These are phyloP conservation scores for Oreonectes daqikongensis DNA, from an alignment of 2,797 vertebrate genomes.

Conservation along the genomic window DNA sequence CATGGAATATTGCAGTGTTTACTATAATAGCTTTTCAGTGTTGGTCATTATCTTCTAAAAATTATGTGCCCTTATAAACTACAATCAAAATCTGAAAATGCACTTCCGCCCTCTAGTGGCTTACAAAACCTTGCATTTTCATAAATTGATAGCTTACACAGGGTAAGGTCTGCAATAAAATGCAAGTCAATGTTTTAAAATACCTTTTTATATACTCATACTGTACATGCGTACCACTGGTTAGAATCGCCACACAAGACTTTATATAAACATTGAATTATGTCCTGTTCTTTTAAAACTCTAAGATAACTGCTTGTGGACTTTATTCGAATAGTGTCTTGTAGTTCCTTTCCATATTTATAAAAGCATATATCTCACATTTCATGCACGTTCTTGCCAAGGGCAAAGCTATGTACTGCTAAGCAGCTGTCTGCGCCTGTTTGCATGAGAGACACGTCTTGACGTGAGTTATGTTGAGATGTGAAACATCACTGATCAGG, in stretches of 20 bases:
- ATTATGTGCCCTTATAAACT: too few relatives aligned
- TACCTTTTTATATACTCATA: not conserved
- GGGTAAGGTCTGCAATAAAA: too few relatives aligned
- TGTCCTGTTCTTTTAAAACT: slow-evolving; percentile 9
- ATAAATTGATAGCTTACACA: too few relatives aligned
- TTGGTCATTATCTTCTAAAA: too few relatives aligned
- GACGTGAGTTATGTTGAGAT: slow-evolving; percentile 25
- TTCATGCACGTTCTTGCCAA: slow-evolving; percentile 43
- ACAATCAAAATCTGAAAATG: too few relatives aligned
- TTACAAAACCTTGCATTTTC: too few relatives aligned
- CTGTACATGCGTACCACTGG: not conserved
- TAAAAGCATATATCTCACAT: slow-evolving; percentile 39
- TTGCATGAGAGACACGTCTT: slow-evolving; percentile 37
- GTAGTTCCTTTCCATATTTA: slow-evolving; percentile 53
- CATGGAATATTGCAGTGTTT: too few relatives aligned
- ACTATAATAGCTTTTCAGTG: too few relatives aligned
- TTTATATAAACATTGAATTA: not conserved
- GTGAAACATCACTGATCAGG: slow-evolving; percentile 40
- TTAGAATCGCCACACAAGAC: not conserved
- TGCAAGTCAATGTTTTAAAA: too few relatives aligned
- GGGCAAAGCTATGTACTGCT: slow-evolving; percentile 41
- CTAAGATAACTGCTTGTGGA: slow-evolving; percentile 22
- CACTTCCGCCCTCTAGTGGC: too few relatives aligned
- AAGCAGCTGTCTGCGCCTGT: slow-evolving; percentile 43
- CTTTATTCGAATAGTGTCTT: slow-evolving; percentile 23